Evolutionary conservation across 2,888 invertebrate species (phyloP), one percentile per base, ranked within the genome.

Genomic region (Lissonota sp.): DNA sequence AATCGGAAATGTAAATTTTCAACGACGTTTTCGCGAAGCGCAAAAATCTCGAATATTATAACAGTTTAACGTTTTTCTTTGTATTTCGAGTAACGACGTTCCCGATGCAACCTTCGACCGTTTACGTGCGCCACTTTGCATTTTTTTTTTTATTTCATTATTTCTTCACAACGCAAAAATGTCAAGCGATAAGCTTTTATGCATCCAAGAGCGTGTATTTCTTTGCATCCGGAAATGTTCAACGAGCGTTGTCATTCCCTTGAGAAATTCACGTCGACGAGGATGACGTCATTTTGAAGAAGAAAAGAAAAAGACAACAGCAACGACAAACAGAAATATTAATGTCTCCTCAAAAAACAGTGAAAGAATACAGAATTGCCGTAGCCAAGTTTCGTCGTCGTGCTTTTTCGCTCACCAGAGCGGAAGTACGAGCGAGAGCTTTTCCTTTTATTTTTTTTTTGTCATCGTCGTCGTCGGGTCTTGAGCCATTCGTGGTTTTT

Each of bases 401-500:
- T 6, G n/a, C 12, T 10, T 14, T 12, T 42, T 7, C 6, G 57
- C 14, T n/a, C 8, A 40, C 26, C 44, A 2, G 7, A 16, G 53
- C 39, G 62, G 14, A 72, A 70, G 63, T 57, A 49, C 49, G 44
- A 72, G 16, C 60, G 37, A 39, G 62, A 42, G 37, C 69, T 69
- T 63, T 40, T 66, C 55, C 53, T 8, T 6, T 10, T 4, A 1
- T 44, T 44, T 44, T 44, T 42, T 44, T 4, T 53, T 53, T 14
- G 16, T 53, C 53, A 6, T 14, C 16, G 53, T 4, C 12, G 49
- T 62, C 51, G 4, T 26, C 10, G 4, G 26, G 37, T 39, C 7
- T n/a, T 44, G 57, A 16, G 46, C 74, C 49, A 69, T 75, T 76
- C 63, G 64, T 75, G 46, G 39, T 80, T 76, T 78, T 80, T 80